Percentiles rank a stretch among this genome's conserved stretches.
phyloP scores from a whole-genome alignment of 2,888 invertebrate species.

The Abrostola tripartita region DNA sequence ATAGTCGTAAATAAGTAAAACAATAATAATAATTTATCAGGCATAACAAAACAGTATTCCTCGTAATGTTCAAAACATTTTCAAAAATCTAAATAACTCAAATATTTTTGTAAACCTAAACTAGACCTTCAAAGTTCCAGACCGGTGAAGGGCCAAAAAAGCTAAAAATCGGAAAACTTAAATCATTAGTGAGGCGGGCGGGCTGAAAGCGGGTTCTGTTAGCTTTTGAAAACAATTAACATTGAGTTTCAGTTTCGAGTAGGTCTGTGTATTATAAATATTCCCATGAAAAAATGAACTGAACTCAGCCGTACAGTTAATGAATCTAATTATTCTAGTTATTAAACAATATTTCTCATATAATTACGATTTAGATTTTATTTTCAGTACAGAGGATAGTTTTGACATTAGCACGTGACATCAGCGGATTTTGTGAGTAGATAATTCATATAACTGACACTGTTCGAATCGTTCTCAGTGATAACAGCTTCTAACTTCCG shows the following conservation, averaged over 20 bases:
- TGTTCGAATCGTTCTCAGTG: not conserved
- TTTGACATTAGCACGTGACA: too few relatives aligned
- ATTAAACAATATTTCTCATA: too few relatives aligned
- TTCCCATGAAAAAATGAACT: conserved; percentile 1
- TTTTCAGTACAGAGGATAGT: too few relatives aligned
- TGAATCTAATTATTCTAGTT: too few relatives aligned
- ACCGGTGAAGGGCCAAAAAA: conserved; percentile 3
- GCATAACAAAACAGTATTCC: too few relatives aligned
- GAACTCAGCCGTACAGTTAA: not conserved
- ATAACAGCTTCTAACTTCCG: not conserved
- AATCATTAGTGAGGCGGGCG: conserved; percentile 21
- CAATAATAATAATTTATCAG: too few relatives aligned
- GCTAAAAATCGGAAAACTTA: conserved; percentile 11
- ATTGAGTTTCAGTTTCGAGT: conserved; percentile 5
- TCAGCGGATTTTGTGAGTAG: too few relatives aligned
- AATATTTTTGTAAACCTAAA: not conserved
- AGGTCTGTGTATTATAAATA: conserved; percentile 4
- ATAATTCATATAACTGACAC: not conserved
- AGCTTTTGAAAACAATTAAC: conserved; percentile 5
- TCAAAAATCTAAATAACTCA: too few relatives aligned
- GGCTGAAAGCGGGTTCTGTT: conserved; percentile 1
- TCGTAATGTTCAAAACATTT: too few relatives aligned
- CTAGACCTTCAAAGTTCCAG: conserved; percentile 1
- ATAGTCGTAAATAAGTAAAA: too few relatives aligned
- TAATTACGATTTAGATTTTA: too few relatives aligned